phyloP scores from a whole-genome alignment of 2,888 invertebrate species.

The Blastobasis adustella region DNA sequence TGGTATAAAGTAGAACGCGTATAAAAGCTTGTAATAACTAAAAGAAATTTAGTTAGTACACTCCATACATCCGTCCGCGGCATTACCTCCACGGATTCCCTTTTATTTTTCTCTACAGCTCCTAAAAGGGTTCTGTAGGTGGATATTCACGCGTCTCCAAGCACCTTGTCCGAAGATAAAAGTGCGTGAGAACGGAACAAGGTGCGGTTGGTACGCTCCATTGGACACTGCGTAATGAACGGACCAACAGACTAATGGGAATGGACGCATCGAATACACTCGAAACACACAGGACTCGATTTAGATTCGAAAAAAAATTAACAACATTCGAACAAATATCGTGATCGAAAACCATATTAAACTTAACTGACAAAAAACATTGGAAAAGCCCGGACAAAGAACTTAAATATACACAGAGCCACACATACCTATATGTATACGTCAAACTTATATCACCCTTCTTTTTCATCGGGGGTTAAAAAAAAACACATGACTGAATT shows the following conservation, averaged over 20 bases:
- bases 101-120: conserved; percentile 29
- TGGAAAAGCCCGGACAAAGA: not conserved
- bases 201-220: conserved; percentile 36
- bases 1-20: too few relatives aligned
- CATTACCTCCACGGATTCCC: conserved; percentile 18
- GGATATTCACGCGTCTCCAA: conserved; percentile 41
- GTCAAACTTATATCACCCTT: too few relatives aligned
- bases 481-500: too few relatives aligned
- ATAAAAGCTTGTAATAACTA: too few relatives aligned
- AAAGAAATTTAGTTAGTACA: too few relatives aligned
- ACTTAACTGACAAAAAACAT: not conserved
- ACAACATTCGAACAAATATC: not conserved
- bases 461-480: too few relatives aligned
- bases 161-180: conserved; percentile 34
- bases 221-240: conserved; percentile 42
- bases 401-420: too few relatives aligned
- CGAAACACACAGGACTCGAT: conserved; percentile 28
- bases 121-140: conserved; percentile 39
- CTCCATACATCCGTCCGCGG: too few relatives aligned
- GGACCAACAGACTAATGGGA: too few relatives aligned
- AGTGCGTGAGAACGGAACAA: conserved; percentile 59
- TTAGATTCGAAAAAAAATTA: not conserved
- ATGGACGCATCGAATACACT: conserved; percentile 31
- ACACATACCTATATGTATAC: too few relatives aligned
- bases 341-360: not conserved